These are phyloP conservation scores for Lasioglossum marginatum DNA, from an alignment of 2,888 invertebrate genomes.

Conservation along the genomic window DNA sequence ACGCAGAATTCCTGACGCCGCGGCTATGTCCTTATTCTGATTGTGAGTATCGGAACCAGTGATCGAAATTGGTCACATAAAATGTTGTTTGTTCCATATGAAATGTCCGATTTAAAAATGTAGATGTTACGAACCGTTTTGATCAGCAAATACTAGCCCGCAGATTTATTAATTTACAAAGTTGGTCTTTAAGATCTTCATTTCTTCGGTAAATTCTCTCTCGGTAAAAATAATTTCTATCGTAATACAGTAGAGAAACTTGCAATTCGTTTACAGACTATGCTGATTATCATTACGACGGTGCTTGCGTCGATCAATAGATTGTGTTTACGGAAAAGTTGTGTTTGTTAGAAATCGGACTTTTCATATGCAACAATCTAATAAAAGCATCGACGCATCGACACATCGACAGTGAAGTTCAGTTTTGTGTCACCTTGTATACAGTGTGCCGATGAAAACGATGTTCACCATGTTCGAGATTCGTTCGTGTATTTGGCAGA, in stretches of 20 bases:
- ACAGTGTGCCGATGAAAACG: background rate
- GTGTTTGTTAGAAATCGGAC: background rate
- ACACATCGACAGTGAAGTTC: background rate
- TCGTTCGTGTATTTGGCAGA: background rate
- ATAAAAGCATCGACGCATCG: background rate
- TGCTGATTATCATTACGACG: background rate
- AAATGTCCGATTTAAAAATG: background rate
- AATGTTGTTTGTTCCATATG: background rate
- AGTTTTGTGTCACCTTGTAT: background rate
- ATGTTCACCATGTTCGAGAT: background rate
- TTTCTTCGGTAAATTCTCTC: too few species aligned
- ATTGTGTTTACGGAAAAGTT: background rate
- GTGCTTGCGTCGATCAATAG: background rate
- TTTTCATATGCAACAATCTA: background rate
- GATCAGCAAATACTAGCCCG: too few species aligned
- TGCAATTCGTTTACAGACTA: background rate
- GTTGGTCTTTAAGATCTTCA: background rate
- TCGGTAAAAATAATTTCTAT: too few species aligned
- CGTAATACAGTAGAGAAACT: too few species aligned
- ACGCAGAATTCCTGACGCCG: constrained; percentile 72
- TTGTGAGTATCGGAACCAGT: constrained; percentile 65
- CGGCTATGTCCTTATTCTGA: constrained; percentile 64
- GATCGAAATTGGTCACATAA: background rate
- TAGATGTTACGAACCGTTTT: too few species aligned
- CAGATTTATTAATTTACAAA: background rate